Percentiles rank a stretch among this genome's conserved stretches.
These are phyloP conservation scores for Cotesia glomerata DNA, from an alignment of 1,140 invertebrate species.

Conservation along the genomic window DNA sequence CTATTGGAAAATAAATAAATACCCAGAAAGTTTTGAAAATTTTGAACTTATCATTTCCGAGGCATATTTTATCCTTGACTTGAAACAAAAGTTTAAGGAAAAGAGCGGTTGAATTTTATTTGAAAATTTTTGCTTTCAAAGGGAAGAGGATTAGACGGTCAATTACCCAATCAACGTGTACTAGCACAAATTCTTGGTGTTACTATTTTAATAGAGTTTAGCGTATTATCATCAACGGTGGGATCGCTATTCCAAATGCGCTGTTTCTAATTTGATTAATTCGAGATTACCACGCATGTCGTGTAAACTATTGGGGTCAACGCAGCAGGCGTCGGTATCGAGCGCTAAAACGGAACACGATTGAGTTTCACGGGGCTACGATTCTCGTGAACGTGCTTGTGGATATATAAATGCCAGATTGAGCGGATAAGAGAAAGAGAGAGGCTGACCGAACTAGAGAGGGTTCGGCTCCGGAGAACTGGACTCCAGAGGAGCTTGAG, in stretches of 20 bases:
- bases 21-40: no score
- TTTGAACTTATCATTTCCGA: no score
- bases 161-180: no score
- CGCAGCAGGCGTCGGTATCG: background rate
- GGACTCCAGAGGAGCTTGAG: background rate
- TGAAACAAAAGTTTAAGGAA: no score
- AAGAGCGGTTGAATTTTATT: no score
- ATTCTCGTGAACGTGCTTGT: background rate
- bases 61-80: no score
- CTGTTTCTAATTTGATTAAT: constrained; percentile 32
- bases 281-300: constrained; percentile 29
- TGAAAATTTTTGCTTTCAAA: no score
- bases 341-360: constrained; percentile 25
- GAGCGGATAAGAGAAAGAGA: constrained; percentile 1
- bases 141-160: no score
- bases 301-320: constrained; percentile 13
- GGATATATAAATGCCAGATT: constrained; percentile 4
- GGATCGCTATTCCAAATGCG: background rate
- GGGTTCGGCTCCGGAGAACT: background rate
- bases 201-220: constrained; percentile 6
- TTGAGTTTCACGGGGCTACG: constrained; percentile 24
- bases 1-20: no score
- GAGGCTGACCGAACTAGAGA: background rate
- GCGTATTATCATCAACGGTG: background rate
- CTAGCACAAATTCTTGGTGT: background rate